These are phyloP conservation scores for Gerris lacustris DNA, from an alignment of 2,888 invertebrate species.

Conservation along the genomic window DNA sequence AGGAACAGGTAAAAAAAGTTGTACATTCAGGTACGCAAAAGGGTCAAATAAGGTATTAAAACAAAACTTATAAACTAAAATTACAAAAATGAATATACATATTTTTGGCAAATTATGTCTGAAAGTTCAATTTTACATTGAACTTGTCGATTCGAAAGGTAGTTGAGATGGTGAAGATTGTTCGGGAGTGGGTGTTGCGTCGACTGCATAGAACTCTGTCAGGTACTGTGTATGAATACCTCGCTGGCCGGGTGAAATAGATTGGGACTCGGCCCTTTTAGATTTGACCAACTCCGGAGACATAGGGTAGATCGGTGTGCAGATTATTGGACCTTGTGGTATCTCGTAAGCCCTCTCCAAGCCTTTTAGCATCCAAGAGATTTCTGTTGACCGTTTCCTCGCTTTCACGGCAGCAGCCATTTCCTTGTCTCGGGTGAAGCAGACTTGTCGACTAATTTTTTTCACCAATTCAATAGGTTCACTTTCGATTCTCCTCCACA, in stretches of 20 bases:
- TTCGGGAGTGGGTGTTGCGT: slow-evolving; percentile 1
- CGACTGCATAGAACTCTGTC: not conserved
- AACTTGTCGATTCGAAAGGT: slow-evolving; percentile 4
- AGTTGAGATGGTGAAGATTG: not conserved
- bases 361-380: slow-evolving; percentile 1
- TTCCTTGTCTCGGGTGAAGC: not conserved
- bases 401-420: not conserved
- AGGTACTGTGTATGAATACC: not conserved
- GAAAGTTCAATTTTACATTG: not conserved
- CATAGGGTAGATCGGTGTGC: not conserved
- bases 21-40: no score
- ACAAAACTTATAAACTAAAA: no score
- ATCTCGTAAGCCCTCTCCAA: not conserved
- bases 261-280: not conserved
- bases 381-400: not conserved
- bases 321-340: not conserved
- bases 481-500: slow-evolving; percentile 1
- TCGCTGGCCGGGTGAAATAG: not conserved
- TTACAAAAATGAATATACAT: no score
- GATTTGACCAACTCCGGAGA: not conserved
- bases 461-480: not conserved
- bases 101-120: no score
- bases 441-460: not conserved
- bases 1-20: no score
- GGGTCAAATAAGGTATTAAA: no score